Conservation (phyloP, 2,888 invertebrate genomes). For the Cyaniris semiargus region DNA sequence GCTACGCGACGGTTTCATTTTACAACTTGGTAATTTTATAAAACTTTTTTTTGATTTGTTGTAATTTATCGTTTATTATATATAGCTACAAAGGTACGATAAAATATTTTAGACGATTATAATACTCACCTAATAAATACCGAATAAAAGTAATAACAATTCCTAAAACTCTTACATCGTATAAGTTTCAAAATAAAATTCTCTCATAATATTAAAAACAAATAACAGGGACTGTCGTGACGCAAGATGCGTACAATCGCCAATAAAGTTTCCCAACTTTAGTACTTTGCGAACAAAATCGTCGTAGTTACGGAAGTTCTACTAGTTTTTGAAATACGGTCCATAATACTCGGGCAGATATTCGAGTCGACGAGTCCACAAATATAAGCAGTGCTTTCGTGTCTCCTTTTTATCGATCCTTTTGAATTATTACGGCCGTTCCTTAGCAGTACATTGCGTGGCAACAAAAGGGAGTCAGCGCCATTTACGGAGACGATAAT, state of each 20-base stretch:
- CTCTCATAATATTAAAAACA: conserved; percentile 35
- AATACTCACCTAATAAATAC: not conserved
- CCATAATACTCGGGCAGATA: conserved; percentile 38
- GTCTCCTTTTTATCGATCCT: conserved; percentile 50
- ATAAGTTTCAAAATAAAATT: conserved; percentile 32
- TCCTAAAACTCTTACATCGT: not conserved
- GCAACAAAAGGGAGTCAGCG: conserved; percentile 48
- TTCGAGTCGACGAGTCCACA: conserved; percentile 37
- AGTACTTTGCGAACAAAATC: conserved; percentile 17
- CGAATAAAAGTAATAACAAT: not conserved
- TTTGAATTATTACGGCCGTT: conserved; percentile 42
- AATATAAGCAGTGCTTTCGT: conserved; percentile 45
- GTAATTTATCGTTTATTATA: too few species aligned
- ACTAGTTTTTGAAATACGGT: conserved; percentile 33
- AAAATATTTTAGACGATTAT: too few species aligned
- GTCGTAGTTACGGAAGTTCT: conserved; percentile 14
- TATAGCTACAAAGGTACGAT: too few species aligned
- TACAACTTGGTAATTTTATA: too few species aligned
- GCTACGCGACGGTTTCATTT: not conserved
- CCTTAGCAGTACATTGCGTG: conserved; percentile 41
- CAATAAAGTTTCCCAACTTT: conserved; percentile 41
- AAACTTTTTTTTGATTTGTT: too few species aligned
- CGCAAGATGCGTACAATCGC: conserved; percentile 45
- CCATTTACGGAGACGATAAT: conserved; percentile 31
- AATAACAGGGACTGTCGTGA: conserved; percentile 42